phyloP scores from a whole-genome alignment of 1,140 invertebrate genomes.

The Steinernema feltiae region DNA sequence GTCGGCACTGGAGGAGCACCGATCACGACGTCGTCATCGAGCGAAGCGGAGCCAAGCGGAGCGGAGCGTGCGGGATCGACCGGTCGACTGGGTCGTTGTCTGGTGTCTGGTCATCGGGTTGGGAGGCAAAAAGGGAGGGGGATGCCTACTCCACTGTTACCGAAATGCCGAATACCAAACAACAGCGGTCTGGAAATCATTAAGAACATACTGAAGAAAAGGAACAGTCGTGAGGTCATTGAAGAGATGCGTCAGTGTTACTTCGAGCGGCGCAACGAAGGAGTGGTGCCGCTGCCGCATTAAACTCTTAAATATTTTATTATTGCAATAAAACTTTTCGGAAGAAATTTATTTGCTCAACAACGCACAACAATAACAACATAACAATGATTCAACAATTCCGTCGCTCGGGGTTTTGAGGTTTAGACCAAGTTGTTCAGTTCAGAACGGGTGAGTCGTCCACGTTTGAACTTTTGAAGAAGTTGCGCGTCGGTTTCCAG shows the following conservation, averaged over 20 bases:
- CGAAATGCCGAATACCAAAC: slow-evolving; percentile 19
- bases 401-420: background rate
- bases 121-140: background rate
- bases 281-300: slow-evolving; percentile 13
- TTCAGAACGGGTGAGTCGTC: slow-evolving; percentile 18
- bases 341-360: background rate
- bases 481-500: slow-evolving; percentile 25
- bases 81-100: no score
- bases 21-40: no score
- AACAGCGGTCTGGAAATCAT: slow-evolving; percentile 13
- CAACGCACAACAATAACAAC: slow-evolving; percentile 4
- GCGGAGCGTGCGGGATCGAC: no score
- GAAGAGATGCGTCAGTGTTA: slow-evolving; percentile 28
- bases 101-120: background rate
- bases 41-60: no score
- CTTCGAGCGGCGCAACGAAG: slow-evolving; percentile 25
- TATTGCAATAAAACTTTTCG: background rate
- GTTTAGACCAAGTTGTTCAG: background rate
- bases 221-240: slow-evolving; percentile 30
- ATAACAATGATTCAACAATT: slow-evolving; percentile 9
- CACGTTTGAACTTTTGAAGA: slow-evolving; percentile 37
- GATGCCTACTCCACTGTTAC: background rate
- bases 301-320: background rate
- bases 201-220: slow-evolving; percentile 30
- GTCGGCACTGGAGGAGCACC: no score